These are phyloP conservation scores for Pristionchus exspectatus DNA, from an alignment of 2,888 invertebrate genomes.

Conservation along the genomic window DNA sequence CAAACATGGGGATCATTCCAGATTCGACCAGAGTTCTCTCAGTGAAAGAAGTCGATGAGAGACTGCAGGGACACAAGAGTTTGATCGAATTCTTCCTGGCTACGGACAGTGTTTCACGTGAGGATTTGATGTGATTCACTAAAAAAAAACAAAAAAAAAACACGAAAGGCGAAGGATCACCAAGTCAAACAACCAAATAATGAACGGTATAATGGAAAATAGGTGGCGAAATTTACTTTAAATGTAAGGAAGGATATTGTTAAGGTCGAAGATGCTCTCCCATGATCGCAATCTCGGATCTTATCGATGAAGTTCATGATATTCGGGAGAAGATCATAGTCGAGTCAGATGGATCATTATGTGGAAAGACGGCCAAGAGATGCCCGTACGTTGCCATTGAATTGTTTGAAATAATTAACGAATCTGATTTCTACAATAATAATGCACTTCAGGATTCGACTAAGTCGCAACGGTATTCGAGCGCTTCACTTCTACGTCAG, in stretches of 20 bases:
- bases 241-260: not conserved
- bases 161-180: not conserved
- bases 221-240: too few species aligned
- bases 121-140: not conserved
- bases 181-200: not conserved
- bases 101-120: slow-evolving; percentile 38
- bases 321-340: slow-evolving; percentile 56
- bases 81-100: slow-evolving; percentile 54
- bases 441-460: slow-evolving; percentile 35
- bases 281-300: slow-evolving; percentile 48
- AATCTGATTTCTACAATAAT: not conserved
- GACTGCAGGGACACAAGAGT: slow-evolving; percentile 48
- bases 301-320: slow-evolving; percentile 57
- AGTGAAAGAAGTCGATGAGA: slow-evolving; percentile 56
- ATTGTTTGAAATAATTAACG: not conserved
- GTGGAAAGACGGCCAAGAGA: slow-evolving; percentile 34
- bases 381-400: not conserved
- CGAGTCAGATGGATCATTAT: slow-evolving; percentile 48
- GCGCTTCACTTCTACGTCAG: slow-evolving; percentile 58
- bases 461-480: slow-evolving; percentile 58
- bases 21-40: slow-evolving; percentile 52
- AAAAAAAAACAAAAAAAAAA: not conserved
- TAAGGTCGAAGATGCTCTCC: slow-evolving; percentile 22
- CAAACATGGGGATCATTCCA: slow-evolving; percentile 29
- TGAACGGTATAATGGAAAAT: too few species aligned